Conservation (phyloP, 1,140 invertebrate species). For the Camponotus floridanus region DNA sequence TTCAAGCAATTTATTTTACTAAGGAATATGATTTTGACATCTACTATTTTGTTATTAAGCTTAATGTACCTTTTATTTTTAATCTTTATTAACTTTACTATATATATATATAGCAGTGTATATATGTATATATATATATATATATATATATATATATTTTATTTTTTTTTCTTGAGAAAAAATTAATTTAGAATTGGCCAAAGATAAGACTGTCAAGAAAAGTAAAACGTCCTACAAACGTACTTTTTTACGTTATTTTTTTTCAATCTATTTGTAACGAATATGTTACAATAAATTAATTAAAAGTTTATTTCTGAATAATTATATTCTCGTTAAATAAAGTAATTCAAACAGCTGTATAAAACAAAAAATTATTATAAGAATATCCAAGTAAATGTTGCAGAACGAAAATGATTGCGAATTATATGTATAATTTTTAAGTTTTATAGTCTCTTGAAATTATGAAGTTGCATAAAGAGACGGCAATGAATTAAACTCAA, state of each 20-base stretch:
- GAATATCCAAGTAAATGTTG: slow-evolving; percentile 20
- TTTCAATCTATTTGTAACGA: not conserved
- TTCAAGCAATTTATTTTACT: not conserved
- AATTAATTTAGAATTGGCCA: not conserved
- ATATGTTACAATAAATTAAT: slow-evolving; percentile 32
- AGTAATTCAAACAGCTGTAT: not conserved
- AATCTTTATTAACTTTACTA: slow-evolving; percentile 7
- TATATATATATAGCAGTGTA: not conserved
- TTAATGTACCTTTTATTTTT: not conserved
- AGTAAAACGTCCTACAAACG: not conserved
- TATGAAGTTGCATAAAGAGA: slow-evolving; percentile 43
- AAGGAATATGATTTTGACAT: not conserved
- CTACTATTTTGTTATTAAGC: not conserved
- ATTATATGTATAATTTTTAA: slow-evolving; percentile 45
- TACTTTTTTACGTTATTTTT: not conserved
- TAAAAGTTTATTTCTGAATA: slow-evolving; percentile 20
- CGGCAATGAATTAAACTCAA: slow-evolving; percentile 40
- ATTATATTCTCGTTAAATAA: slow-evolving; percentile 14
- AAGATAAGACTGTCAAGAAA: not conserved
- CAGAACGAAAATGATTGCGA: slow-evolving; percentile 25
- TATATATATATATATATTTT: not conserved
- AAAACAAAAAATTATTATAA: not conserved
- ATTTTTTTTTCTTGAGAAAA: not conserved
- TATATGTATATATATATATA: not conserved
- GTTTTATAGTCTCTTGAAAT: slow-evolving; percentile 53